Evolutionary conservation across 2,888 invertebrate species (phyloP), one percentile per base, ranked within the genome.

Genomic region (Drosophila koepferae): DNA sequence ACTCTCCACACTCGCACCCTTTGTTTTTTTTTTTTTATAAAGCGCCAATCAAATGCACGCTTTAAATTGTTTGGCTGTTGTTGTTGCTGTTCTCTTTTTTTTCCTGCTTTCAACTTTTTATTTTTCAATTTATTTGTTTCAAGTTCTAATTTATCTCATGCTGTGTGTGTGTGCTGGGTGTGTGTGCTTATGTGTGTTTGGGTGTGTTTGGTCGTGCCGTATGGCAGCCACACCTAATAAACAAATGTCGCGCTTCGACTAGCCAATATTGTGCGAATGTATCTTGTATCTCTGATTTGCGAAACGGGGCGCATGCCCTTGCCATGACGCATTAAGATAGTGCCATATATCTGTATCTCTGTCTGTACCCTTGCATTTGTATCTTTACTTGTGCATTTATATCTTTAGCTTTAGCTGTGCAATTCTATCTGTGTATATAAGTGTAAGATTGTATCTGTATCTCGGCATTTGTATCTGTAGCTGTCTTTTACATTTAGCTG

Each of bases 131-230:
- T 89, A 89, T 89, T 86, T 84, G 81, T 79, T 86, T 86, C 89
- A 89, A 75, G 87, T 84, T 85, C 84, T 85, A 89, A 89, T 89
- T 85, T 89, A 85, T 86, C 74, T 85, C 68, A 53, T 36, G 70
- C 62, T 65, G 61, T 63, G 51, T 28, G 51, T 51, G 34, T 34
- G 51, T 53, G 23, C 20, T 61, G 10, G 53, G 23, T 64, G 60
- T 68, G 40, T 54, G 9, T 49, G 43, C 43, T 41, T n/a, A 48
- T 44, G 58, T 72, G 56, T 63, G 36, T 58, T 74, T 54, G 64
- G 43, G 44, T 49, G 46, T 56, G 59, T 55, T 36, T n/a, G 74
- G 56, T 79, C 75, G 77, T 70, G 77, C 80, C 48, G 68, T 63
- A 75, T 54, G 70, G 38, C 31, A 48, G 89, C 89, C 83, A 88